Conservation (phyloP, 2,888 invertebrate species). For the Ophioninae sp. region DNA sequence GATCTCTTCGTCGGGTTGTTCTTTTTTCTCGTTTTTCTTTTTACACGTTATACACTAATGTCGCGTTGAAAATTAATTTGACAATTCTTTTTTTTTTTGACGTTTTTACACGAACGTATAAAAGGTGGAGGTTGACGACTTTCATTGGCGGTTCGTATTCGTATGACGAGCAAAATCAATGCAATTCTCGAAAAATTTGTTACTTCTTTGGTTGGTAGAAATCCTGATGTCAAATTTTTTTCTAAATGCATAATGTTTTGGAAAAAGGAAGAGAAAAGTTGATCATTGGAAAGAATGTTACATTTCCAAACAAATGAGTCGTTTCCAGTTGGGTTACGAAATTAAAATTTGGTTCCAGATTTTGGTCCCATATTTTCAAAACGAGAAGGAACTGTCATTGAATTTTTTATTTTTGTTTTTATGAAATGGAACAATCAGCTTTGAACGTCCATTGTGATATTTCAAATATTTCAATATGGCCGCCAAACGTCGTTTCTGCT, state of each 20-base stretch:
- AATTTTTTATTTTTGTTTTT: not conserved
- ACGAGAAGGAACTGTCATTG: not conserved
- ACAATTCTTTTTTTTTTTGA: conserved; percentile 26
- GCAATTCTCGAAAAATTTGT: not conserved
- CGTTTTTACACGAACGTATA: conserved; percentile 11
- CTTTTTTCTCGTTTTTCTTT: conserved; percentile 17
- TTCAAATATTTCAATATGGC: conserved; percentile 84
- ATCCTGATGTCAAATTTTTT: not conserved
- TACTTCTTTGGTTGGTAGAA: not conserved
- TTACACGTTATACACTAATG: conserved; percentile 31
- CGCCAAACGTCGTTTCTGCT: conserved; percentile 86
- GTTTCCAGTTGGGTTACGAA: not conserved
- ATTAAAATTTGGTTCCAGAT: not conserved
- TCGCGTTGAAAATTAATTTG: conserved; percentile 5
- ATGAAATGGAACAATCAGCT: conserved; percentile 15
- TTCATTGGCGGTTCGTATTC: not conserved
- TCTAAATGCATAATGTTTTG: not conserved
- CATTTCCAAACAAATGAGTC: not conserved
- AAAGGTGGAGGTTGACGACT: not conserved
- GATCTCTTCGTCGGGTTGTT: conserved; percentile 20
- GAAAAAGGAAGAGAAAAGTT: not conserved
- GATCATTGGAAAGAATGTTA: not conserved
- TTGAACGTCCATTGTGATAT: not conserved
- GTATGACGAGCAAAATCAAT: not conserved
- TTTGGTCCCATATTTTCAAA: not conserved